Evolutionary conservation across 1,140 invertebrate genomes (phyloP).

Genomic region (Listronotus bonariensis): DNA sequence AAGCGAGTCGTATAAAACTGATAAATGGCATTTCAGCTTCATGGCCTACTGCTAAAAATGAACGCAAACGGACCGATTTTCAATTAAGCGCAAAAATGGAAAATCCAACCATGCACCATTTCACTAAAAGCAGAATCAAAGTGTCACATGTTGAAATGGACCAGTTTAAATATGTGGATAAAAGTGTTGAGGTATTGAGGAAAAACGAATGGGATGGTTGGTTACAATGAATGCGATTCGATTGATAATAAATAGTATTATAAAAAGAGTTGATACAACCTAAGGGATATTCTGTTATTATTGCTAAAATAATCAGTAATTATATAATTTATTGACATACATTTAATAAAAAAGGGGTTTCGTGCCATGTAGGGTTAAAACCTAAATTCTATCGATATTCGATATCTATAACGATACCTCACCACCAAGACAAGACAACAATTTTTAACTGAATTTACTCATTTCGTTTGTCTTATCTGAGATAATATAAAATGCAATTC

Average conservation of each 20-base stretch:
- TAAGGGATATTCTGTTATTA: too few relatives aligned
- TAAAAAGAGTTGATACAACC: too few relatives aligned
- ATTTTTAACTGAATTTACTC: too few relatives aligned
- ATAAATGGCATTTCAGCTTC: constrained; percentile 21
- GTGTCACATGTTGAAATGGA: constrained; percentile 44
- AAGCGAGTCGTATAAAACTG: constrained; percentile 26
- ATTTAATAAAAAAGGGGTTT: too few relatives aligned
- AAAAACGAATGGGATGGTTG: constrained; percentile 30
- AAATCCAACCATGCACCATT: constrained; percentile 51
- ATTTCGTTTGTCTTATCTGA: too few relatives aligned
- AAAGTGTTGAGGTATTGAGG: background rate
- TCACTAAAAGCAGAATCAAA: constrained; percentile 47
- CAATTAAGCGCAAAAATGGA: constrained; percentile 53
- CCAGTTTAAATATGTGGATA: constrained; percentile 25
- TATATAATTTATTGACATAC: too few relatives aligned
- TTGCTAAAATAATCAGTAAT: too few relatives aligned
- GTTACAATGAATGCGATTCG: constrained; percentile 49
- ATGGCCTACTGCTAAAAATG: constrained; percentile 44
- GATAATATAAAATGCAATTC: too few relatives aligned
- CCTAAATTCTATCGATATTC: too few relatives aligned
- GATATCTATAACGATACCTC: too few relatives aligned
- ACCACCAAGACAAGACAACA: too few relatives aligned
- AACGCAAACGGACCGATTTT: constrained; percentile 42
- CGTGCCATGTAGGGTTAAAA: too few relatives aligned
- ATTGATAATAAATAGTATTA: constrained; percentile 40